phyloP scores from a whole-genome alignment of 2,797 vertebrate species.

The Podargus strigoides region DNA sequence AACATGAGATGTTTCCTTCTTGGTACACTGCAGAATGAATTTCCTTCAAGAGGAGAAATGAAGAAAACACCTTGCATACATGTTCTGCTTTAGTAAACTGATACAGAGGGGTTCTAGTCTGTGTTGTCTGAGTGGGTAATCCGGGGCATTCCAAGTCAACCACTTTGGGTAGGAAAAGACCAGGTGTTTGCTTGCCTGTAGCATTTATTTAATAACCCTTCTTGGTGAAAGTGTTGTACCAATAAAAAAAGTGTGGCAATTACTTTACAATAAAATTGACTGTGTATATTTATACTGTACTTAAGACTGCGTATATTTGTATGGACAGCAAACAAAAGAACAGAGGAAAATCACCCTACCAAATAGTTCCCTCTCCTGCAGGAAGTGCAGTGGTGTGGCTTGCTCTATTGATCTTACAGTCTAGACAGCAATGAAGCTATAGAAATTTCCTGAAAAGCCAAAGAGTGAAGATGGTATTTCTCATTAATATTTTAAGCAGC shows the following conservation, averaged over 20 bases:
- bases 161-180: neutral
- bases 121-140: neutral
- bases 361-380: neutral
- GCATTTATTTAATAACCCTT: neutral
- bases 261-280: conserved; percentile 36
- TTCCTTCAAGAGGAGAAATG: neutral
- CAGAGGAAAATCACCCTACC: neutral
- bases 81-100: neutral
- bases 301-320: neutral
- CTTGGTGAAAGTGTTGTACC: neutral
- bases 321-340: neutral
- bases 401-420: neutral
- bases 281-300: conserved; percentile 12
- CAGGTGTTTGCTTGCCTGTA: neutral
- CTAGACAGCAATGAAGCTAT: neutral
- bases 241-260: neutral
- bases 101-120: neutral
- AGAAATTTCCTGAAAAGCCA: conserved; percentile 1
- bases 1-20: neutral
- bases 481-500: neutral
- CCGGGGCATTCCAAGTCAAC: rapidly evolving
- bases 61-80: neutral
- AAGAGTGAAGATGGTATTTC: conserved; percentile 10
- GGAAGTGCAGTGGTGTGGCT: neutral
- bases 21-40: neutral